A percentile compares a stretch with the other conserved stretches of the same genome.
These are phyloP conservation scores for Drosophila mayaguana DNA, from an alignment of 2,888 invertebrate genomes.

Conservation along the genomic window DNA sequence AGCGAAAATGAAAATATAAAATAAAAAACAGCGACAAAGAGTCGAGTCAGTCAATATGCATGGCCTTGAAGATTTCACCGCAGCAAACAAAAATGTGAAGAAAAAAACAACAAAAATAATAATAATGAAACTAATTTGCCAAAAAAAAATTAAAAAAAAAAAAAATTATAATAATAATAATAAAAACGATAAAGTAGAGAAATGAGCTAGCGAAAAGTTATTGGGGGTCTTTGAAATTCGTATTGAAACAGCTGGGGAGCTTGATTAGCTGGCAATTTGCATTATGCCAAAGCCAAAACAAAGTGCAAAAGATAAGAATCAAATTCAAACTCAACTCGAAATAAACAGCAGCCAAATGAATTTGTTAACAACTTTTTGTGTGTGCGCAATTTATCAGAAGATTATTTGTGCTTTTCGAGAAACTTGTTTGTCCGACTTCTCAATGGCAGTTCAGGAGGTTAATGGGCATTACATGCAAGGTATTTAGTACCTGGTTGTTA, in stretches of 20 bases:
- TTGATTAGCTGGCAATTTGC: constrained; percentile 58
- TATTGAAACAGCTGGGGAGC: constrained; percentile 28
- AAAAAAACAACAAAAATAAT: constrained; percentile 23
- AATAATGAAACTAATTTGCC: constrained; percentile 73
- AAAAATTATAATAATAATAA: constrained; percentile 41
- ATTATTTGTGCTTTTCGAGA: constrained; percentile 1
- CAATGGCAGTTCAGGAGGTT: constrained; percentile 70
- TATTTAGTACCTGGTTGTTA: constrained; percentile 33
- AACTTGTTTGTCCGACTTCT: constrained; percentile 43
- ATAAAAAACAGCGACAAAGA: constrained; percentile 45
- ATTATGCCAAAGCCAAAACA: constrained; percentile 45
- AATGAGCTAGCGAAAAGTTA: constrained; percentile 41
- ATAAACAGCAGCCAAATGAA: constrained; percentile 30
- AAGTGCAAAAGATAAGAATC: constrained; percentile 40
- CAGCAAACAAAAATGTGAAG: constrained; percentile 35
- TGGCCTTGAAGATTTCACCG: constrained; percentile 75
- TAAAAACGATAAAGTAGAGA: constrained; percentile 40
- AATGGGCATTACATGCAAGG: constrained; percentile 66
- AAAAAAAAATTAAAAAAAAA: constrained; percentile 40
- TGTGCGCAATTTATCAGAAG: constrained; percentile 1
- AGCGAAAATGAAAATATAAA: constrained; percentile 35
- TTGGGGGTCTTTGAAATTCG: constrained; percentile 25
- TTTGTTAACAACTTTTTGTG: constrained; percentile 29
- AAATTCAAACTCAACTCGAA: constrained; percentile 13
- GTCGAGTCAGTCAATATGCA: constrained; percentile 64